Conservation (phyloP, 2,888 invertebrate species). For the Hedya salicella region DNA sequence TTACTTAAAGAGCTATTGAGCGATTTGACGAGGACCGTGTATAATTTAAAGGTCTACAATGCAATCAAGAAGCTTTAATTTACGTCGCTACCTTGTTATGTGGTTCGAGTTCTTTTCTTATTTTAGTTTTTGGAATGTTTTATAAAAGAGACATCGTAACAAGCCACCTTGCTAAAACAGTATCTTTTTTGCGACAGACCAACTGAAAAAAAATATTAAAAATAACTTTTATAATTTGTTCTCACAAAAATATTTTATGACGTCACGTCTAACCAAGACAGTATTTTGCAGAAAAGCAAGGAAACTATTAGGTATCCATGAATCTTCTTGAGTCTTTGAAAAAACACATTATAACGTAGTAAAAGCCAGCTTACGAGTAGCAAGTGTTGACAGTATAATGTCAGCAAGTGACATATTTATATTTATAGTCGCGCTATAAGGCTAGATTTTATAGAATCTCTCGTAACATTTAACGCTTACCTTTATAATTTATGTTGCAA, state of each 20-base stretch:
- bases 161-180: too few relatives aligned
- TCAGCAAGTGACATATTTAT: slow-evolving; percentile 16
- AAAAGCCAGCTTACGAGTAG: slow-evolving; percentile 1
- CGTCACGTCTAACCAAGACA: too few relatives aligned
- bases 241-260: too few relatives aligned
- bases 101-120: neutral
- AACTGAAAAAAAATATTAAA: too few relatives aligned
- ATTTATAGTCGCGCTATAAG: slow-evolving; percentile 5
- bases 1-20: slow-evolving; percentile 36
- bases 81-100: neutral
- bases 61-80: neutral
- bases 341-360: neutral
- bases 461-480: slow-evolving; percentile 17
- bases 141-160: neutral
- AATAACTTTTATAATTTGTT: too few relatives aligned
- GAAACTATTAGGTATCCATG: too few relatives aligned
- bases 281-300: too few relatives aligned
- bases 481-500: slow-evolving; percentile 31
- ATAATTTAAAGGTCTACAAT: slow-evolving; percentile 12
- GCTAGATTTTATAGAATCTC: slow-evolving; percentile 15
- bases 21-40: slow-evolving; percentile 2
- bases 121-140: neutral
- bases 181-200: too few relatives aligned
- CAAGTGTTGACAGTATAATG: slow-evolving; percentile 6
- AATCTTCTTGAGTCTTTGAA: too few relatives aligned